Conservation (phyloP, 1,140 invertebrate species). For the Laupala kohalensis region DNA sequence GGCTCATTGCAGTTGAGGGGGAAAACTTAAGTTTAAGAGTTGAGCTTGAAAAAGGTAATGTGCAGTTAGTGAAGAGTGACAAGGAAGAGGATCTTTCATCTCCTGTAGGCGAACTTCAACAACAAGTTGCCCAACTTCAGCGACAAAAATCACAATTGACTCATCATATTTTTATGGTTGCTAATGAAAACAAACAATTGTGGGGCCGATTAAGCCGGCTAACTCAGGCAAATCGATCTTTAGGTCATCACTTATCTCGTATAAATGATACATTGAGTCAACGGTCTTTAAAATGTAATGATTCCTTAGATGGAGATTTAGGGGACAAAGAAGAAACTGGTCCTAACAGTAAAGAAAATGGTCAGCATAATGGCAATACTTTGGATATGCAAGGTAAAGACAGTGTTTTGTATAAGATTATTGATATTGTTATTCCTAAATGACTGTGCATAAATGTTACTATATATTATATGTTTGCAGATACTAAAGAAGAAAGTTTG, state of each 20-base stretch:
- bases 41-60: conserved; percentile 24
- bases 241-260: conserved; percentile 34
- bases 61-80: neutral
- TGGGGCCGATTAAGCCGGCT: conserved; percentile 57
- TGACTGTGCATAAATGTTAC: neutral
- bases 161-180: conserved; percentile 63
- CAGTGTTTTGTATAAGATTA: neutral
- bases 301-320: neutral
- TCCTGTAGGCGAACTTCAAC: conserved; percentile 25
- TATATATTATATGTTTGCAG: neutral
- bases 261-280: conserved; percentile 30
- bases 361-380: neutral
- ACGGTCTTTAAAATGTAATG: neutral
- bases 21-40: conserved; percentile 54
- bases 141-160: conserved; percentile 59
- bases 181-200: conserved; percentile 60
- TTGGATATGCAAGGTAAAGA: neutral
- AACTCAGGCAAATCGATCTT: conserved; percentile 38
- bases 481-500: conserved; percentile 40
- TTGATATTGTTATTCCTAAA: neutral
- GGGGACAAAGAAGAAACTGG: neutral
- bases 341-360: neutral
- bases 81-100: neutral
- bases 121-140: conserved; percentile 48
- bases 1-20: conserved; percentile 50